These are phyloP conservation scores for Tachina grossa DNA, from an alignment of 2,888 invertebrate species.

Conservation along the genomic window DNA sequence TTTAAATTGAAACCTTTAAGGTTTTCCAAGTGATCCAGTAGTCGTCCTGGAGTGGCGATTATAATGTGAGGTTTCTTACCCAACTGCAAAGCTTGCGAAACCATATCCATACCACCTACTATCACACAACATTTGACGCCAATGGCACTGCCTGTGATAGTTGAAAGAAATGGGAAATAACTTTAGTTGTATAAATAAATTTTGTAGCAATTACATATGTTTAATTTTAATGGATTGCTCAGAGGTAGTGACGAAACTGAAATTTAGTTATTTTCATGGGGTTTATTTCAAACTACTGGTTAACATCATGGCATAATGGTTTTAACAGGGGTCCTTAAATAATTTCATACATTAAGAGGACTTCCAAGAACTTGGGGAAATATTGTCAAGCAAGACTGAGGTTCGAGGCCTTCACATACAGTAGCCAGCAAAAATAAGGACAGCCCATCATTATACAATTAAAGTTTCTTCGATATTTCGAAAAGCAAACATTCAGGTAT, in stretches of 20 bases:
- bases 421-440: too few species aligned
- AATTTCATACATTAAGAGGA: background rate
- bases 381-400: background rate
- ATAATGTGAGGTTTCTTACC: conserved; percentile 98
- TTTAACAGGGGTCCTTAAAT: background rate
- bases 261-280: conserved; percentile 45
- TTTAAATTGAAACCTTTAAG: conserved; percentile 98
- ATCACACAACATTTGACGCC: conserved; percentile 98
- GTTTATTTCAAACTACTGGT: conserved; percentile 46
- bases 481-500: too few species aligned
- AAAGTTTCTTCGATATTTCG: background rate
- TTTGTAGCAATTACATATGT: background rate
- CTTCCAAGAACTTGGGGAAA: background rate
- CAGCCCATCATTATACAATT: background rate
- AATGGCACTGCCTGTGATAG: conserved; percentile 88
- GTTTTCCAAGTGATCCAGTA: conserved; percentile 98
- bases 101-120: conserved; percentile 99
- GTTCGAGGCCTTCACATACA: too few species aligned
- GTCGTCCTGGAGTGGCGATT: conserved; percentile 97
- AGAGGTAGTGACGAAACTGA: conserved; percentile 58
- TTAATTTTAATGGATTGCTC: background rate
- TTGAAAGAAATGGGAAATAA: conserved; percentile 1
- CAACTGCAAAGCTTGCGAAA: conserved; percentile 93
- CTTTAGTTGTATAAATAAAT: background rate
- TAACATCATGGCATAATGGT: conserved; percentile 48